Evolutionary conservation across 1,140 invertebrate genomes (phyloP).

Genomic region (Achatina immaculata): DNA sequence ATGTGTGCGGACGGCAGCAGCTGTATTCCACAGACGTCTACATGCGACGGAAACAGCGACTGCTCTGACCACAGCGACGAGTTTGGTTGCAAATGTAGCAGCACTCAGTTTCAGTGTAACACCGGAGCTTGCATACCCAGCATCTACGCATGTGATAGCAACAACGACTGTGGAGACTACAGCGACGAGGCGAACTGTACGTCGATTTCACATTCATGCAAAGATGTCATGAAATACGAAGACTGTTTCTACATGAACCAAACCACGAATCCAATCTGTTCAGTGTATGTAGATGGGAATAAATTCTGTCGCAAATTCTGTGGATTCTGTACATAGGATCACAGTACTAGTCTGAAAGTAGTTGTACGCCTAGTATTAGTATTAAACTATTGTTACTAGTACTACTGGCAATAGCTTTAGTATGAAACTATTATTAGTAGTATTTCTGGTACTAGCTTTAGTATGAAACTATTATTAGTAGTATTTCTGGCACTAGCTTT

Average conservation of each 20-base stretch:
- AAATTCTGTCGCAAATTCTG: conserved; percentile 2
- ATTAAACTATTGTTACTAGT: no score
- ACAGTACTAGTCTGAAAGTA: no score
- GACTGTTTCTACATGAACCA: conserved; percentile 15
- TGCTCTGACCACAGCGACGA: conserved; percentile 47
- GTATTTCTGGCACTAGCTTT: no score
- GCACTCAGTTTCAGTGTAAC: conserved; percentile 92
- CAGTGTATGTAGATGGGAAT: not conserved
- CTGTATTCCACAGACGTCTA: conserved; percentile 16
- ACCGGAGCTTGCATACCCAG: conserved; percentile 71
- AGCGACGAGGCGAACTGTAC: conserved; percentile 62
- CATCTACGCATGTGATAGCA: conserved; percentile 75
- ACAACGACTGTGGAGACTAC: conserved; percentile 62
- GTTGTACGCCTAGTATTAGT: no score
- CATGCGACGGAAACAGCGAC: conserved; percentile 43
- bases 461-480: no score
- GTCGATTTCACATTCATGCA: not conserved
- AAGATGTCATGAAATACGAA: not conserved
- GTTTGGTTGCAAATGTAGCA: conserved; percentile 35
- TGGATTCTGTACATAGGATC: conserved; percentile 9
- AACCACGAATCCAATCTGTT: not conserved
- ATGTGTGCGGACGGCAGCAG: conserved; percentile 18
- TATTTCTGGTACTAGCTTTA: no score
- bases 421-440: no score
- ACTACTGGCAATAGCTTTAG: no score